phyloP scores from a whole-genome alignment of 2,888 invertebrate genomes.

The Pseudococcus jackbeardsleyi region DNA sequence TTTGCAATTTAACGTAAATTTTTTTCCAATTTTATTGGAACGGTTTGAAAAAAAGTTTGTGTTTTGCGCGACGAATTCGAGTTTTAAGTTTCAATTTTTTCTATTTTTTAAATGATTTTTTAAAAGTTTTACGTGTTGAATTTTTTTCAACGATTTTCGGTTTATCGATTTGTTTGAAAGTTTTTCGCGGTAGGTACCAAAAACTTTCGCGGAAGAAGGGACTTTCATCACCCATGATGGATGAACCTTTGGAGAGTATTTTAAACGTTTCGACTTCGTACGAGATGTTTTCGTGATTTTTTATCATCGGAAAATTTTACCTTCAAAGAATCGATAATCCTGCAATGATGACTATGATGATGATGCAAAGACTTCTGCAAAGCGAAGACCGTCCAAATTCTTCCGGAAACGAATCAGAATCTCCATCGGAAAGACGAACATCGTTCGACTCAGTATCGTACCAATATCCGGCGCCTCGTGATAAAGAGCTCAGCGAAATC shows the following conservation, averaged over 20 bases:
- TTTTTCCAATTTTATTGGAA: neutral
- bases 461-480: neutral
- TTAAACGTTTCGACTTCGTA: neutral
- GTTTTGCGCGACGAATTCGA: too few relatives aligned
- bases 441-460: conserved; percentile 58
- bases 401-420: conserved; percentile 26
- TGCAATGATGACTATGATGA: conserved; percentile 68
- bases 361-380: conserved; percentile 67
- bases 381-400: conserved; percentile 65
- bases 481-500: neutral
- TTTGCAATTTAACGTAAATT: neutral
- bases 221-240: neutral
- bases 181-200: too few relatives aligned
- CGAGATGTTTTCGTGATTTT: neutral
- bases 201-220: neutral
- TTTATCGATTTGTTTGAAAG: neutral
- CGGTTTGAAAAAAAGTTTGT: neutral
- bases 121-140: neutral
- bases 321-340: conserved; percentile 31
- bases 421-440: conserved; percentile 40
- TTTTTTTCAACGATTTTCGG: neutral
- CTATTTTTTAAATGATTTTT: neutral
- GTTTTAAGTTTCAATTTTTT: neutral
- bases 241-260: neutral
- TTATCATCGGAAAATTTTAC: neutral